Conservation (phyloP, 1,140 invertebrate genomes). For the Drosophila miranda region DNA sequence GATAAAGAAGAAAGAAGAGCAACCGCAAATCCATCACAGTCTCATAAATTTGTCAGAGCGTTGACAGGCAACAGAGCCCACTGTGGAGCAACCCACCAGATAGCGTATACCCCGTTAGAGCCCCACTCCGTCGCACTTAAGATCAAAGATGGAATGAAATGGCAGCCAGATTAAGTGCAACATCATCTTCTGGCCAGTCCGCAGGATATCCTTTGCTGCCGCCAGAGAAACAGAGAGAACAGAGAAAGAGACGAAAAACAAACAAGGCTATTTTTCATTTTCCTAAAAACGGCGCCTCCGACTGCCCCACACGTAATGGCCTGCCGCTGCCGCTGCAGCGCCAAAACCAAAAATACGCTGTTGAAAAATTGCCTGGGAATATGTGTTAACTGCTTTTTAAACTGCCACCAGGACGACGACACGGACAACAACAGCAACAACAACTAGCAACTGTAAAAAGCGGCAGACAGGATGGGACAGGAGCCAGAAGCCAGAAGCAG, state of each 20-base stretch:
- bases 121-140: neutral
- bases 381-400: constrained; percentile 82
- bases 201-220: constrained; percentile 45
- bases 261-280: constrained; percentile 81
- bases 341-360: constrained; percentile 70
- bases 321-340: constrained; percentile 46
- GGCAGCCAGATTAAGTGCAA: constrained; percentile 72
- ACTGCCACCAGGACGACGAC: constrained; percentile 81
- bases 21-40: constrained; percentile 81
- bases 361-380: constrained; percentile 81
- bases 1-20: constrained; percentile 16
- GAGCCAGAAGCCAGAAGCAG: constrained; percentile 5
- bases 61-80: constrained; percentile 59
- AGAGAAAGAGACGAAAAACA: constrained; percentile 52
- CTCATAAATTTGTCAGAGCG: constrained; percentile 80
- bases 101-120: constrained; percentile 5
- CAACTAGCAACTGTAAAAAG: neutral
- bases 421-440: constrained; percentile 38
- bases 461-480: constrained; percentile 3
- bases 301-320: too few relatives aligned
- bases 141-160: constrained; percentile 45
- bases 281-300: constrained; percentile 61
- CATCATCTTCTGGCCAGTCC: constrained; percentile 65
- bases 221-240: constrained; percentile 32
- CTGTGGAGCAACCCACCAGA: constrained; percentile 3